phyloP scores from a whole-genome alignment of 2,113 vertebrate genomes.

The Vicugna pacos region DNA sequence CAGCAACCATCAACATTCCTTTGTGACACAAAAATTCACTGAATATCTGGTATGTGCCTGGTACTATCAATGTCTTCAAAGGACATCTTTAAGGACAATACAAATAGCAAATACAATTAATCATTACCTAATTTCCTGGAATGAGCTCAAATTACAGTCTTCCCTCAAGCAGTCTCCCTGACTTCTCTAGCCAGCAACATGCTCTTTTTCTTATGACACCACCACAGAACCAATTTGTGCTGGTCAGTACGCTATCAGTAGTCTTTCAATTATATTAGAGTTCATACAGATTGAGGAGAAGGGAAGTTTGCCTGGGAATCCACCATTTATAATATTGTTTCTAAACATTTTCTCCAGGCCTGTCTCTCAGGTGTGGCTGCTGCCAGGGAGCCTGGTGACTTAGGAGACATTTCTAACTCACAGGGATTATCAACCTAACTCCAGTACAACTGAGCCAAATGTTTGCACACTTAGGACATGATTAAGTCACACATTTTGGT shows the following conservation, averaged over 20 bases:
- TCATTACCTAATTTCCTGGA: conserved; percentile 35
- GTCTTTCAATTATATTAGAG: background rate
- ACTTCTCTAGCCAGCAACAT: background rate
- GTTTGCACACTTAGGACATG: background rate
- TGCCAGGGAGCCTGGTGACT: background rate
- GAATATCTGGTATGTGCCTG: background rate
- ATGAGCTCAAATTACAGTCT: background rate
- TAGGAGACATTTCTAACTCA: conserved; percentile 4
- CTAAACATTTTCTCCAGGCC: conserved; percentile 32
- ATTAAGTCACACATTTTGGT: background rate
- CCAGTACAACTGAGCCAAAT: background rate
- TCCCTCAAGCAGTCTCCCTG: background rate
- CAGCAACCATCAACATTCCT: background rate
- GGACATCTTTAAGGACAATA: background rate
- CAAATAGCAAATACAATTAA: conserved; percentile 11
- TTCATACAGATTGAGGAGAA: background rate
- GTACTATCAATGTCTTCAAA: conserved; percentile 11
- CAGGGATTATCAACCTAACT: background rate
- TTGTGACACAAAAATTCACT: background rate
- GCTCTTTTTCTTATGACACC: background rate
- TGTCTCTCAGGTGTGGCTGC: background rate
- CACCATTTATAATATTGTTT: background rate
- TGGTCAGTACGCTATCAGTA: background rate
- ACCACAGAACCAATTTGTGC: background rate
- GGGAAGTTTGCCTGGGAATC: background rate